phyloP scores from a whole-genome alignment of 2,113 vertebrate species.

The Macquaria australasica region DNA sequence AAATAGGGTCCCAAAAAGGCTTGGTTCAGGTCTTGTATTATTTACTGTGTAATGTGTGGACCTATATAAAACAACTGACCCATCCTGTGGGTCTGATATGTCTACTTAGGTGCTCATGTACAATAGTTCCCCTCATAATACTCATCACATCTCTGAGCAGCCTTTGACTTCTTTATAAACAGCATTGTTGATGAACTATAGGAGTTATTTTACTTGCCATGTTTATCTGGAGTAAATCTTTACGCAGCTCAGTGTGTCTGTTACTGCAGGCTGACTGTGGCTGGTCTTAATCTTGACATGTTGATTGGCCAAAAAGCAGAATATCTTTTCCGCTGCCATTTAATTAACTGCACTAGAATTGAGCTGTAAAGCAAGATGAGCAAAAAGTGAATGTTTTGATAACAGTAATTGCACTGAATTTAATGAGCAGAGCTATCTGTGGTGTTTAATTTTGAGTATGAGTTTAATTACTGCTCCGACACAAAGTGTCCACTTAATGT shows the following conservation, averaged over 20 bases:
- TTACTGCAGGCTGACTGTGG: background rate
- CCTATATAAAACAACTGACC: background rate
- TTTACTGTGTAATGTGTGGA: background rate
- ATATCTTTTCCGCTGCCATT: conserved; percentile 28
- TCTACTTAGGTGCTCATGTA: no score
- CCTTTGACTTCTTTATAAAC: background rate
- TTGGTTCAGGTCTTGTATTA: background rate
- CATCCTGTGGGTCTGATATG: background rate
- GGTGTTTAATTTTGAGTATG: conserved; percentile 25
- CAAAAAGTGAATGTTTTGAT: conserved; percentile 48
- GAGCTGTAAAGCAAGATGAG: conserved; percentile 56
- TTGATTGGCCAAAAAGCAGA: conserved; percentile 46
- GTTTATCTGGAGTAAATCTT: conserved; percentile 31
- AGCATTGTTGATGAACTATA: background rate
- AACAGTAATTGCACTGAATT: conserved; percentile 33
- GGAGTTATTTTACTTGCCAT: background rate
- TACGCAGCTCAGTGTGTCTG: conserved; percentile 6
- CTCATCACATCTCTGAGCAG: no score
- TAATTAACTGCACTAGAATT: conserved; percentile 53
- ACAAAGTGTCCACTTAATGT: conserved; percentile 42
- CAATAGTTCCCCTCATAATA: background rate
- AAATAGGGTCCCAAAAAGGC: background rate
- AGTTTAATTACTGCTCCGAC: conserved; percentile 56
- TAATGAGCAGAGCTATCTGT: conserved; percentile 52
- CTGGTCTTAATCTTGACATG: conserved; percentile 39